phyloP scores from a whole-genome alignment of 2,888 invertebrate species.

The Caenorhabditis japonica region DNA sequence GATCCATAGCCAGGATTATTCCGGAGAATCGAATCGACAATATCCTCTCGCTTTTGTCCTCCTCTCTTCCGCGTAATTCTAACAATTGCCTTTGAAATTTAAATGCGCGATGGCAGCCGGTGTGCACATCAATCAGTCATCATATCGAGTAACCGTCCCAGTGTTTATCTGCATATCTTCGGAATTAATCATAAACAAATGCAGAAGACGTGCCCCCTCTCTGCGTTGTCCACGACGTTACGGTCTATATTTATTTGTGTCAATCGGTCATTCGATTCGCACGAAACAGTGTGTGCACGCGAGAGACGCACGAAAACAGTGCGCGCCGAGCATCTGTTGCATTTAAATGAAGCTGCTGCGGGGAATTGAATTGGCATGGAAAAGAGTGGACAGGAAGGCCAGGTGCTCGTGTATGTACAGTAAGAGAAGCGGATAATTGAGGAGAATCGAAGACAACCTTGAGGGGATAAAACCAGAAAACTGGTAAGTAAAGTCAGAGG shows the following conservation, averaged over 20 bases:
- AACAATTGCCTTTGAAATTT: not conserved
- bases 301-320: slow-evolving; percentile 16
- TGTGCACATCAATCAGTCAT: slow-evolving; percentile 15
- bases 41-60: slow-evolving; percentile 1
- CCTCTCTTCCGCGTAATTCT: not conserved
- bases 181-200: slow-evolving; percentile 45
- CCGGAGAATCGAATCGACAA: slow-evolving; percentile 7
- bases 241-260: slow-evolving; percentile 23
- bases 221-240: slow-evolving; percentile 15
- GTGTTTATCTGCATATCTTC: slow-evolving; percentile 38
- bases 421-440: slow-evolving; percentile 8
- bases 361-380: slow-evolving; percentile 23
- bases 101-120: slow-evolving; percentile 1
- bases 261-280: slow-evolving; percentile 23
- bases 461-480: not conserved
- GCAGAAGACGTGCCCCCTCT: slow-evolving; percentile 15
- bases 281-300: slow-evolving; percentile 2
- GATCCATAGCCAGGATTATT: slow-evolving; percentile 11
- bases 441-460: slow-evolving; percentile 4
- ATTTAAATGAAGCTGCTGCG: slow-evolving; percentile 42
- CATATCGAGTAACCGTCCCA: slow-evolving; percentile 17
- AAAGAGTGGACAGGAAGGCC: slow-evolving; percentile 29
- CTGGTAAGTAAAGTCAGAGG: slow-evolving; percentile 8
- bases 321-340: slow-evolving; percentile 44
- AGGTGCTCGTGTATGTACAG: slow-evolving; percentile 28